Evolutionary conservation across 2,888 invertebrate genomes (phyloP), one percentile per base, ranked within the genome.

Genomic region (Bursaphelenchus okinawaensis): DNA sequence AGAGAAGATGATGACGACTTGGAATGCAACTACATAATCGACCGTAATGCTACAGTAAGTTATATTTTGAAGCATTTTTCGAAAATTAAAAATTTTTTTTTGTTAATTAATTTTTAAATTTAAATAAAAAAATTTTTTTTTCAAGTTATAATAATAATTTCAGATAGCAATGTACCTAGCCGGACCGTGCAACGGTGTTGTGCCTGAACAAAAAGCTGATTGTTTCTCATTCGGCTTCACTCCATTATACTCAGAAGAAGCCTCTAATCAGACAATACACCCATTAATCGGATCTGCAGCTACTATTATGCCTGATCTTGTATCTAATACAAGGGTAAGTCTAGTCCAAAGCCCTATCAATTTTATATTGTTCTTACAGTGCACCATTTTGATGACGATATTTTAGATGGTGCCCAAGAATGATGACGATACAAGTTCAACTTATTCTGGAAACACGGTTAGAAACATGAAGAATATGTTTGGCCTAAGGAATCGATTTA

Each of bases 1-100:
- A 27, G 29, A 16, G 54, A 60, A 16, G 54, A 60, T 24, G 64
- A 52, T 67, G 29, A 63, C 16, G 66, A 63, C 20, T 67, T 65
- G 22, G 52, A 66, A 68, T 68, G 62, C 12, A 68, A 68, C 52
- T 68, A 69, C 23, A 59, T 68, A 9, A 69, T 68, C 28, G 68
- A 68, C 60, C 65, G 71, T 26, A 68, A 68, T 52, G 26, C 66
- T 9, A 66, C 66, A 12, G 66, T 66, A 28, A 22, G 26, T 12
- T 9, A 27, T 20, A 7, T 52, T 6, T 16, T n/a, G n/a, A n/a
- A n/a, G n/a, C n/a, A n/a, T n/a, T n/a, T n/a, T n/a, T n/a, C n/a
- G n/a, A n/a, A n/a, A n/a, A n/a, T n/a, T n/a, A n/a, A n/a, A n/a
- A n/a, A n/a, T n/a, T n/a, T n/a, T n/a, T n/a, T n/a, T n/a, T n/a